Base-by-base conservation (phyloP, 2,888 invertebrate genomes). In the Yponomeuta plumbellus region DNA sequence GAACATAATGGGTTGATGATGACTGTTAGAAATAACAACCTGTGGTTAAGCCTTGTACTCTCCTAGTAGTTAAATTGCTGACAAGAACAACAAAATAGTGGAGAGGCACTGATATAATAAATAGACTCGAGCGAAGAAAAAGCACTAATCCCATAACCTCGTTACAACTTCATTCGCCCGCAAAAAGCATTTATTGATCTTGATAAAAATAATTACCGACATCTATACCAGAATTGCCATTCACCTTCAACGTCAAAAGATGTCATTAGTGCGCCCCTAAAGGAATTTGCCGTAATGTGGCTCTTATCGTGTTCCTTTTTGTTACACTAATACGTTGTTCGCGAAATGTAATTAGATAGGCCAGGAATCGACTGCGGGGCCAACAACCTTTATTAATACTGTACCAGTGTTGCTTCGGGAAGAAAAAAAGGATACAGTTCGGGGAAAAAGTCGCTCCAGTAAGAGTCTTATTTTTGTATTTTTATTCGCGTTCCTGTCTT, bases 321-420 rank as follows among this genome's bases (percentile, higher is more conserved):
- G 11, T 22, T 59, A 23, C 23, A 23, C 59, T 21, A 59, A 59
- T 59, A 59, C 21, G 59, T 23, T 59, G 59, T 23, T 59, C 59
- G 59, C 59, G 21, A 59, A 21, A 59, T 59, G 59, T 59, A 59
- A 59, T 59, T 59, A 59, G 59, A 59, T 59, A 59, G 59, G 59
- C 22, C 23, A 59, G 11, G 59, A 21, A 59, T 59, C 22, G 59
- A 21, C 59, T 59, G 11, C 23, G 59, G 23, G 59, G 23, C 22
- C 58, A 59, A 10, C 59, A 59, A 59, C 59, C 59, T 59, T 59
- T 59, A 23, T 59, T 59, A 59, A 59, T 21, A 23, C 11, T 59
- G 23, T 59, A 52, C 44, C 44, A 52, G 44, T 17, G 13, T 52
- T 52, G 17, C 44, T 52, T 13, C 5, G 44, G 3, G 44, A 17